These are phyloP conservation scores for Sturnira hondurensis DNA, from an alignment of 2,113 vertebrate species.

Conservation along the genomic window DNA sequence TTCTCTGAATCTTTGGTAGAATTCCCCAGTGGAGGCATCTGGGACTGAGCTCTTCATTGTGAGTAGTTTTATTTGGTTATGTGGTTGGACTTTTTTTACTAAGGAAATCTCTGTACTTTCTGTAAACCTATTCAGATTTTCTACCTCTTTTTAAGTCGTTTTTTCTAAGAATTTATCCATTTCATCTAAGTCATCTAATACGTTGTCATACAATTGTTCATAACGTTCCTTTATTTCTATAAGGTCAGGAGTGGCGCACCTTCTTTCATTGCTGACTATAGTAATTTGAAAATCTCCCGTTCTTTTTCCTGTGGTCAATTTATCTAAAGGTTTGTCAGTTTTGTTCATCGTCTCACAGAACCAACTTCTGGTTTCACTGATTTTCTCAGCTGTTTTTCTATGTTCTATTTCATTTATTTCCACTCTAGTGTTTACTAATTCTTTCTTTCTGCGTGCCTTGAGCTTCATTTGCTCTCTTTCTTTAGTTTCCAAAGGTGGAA, in stretches of 20 bases:
- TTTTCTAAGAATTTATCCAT: background rate
- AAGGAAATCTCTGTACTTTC: background rate
- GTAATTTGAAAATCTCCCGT: too few relatives aligned
- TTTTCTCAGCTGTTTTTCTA: background rate
- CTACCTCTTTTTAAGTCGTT: background rate
- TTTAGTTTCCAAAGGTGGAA: background rate
- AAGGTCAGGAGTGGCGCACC: too few relatives aligned
- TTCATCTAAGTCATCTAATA: too few relatives aligned
- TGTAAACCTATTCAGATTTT: background rate
- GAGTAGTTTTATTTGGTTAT: background rate
- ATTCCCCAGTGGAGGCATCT: too few relatives aligned
- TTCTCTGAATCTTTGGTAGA: background rate
- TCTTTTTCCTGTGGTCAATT: background rate
- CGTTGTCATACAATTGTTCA: too few relatives aligned
- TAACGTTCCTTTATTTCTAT: too few relatives aligned
- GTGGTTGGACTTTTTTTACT: background rate
- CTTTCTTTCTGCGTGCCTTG: background rate
- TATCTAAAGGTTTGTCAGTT: background rate
- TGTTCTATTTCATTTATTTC: too few relatives aligned
- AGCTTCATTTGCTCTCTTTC: background rate
- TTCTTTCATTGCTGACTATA: too few relatives aligned
- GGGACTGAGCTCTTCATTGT: background rate
- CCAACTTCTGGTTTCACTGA: background rate
- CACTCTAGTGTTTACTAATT: too few relatives aligned
- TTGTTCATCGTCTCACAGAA: background rate